Evolutionary conservation across 2,113 vertebrate species (phyloP).

Genomic region (Zosterops japonicus): DNA sequence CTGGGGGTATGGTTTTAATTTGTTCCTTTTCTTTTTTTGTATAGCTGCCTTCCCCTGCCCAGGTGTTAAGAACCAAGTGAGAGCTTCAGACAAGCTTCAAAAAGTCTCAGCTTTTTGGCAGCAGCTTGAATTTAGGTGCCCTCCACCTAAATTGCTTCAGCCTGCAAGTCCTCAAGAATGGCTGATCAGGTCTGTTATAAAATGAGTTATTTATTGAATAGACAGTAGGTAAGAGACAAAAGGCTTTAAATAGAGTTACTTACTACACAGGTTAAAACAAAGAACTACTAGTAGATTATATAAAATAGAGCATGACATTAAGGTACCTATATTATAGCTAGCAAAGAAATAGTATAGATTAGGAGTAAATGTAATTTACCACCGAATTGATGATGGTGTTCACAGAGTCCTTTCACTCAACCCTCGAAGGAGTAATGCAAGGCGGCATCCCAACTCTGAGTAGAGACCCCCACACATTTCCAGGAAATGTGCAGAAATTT

Average conservation of each 20-base stretch:
- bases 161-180: fast-evolving
- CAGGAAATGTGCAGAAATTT: too few species aligned
- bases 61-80: too few species aligned
- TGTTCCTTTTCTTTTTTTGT: too few species aligned
- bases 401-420: neutral
- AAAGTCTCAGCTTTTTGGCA: neutral
- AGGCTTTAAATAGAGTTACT: neutral
- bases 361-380: neutral
- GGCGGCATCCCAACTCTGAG: too few species aligned
- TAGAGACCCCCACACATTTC: too few species aligned
- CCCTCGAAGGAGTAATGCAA: fast-evolving
- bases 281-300: neutral
- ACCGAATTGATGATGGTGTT: fast-evolving
- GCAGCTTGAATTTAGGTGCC: neutral
- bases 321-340: neutral
- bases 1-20: too few species aligned
- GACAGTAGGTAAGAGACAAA: neutral
- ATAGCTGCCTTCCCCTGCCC: too few species aligned
- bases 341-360: neutral
- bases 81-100: too few species aligned
- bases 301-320: neutral
- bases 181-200: neutral
- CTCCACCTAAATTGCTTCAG: fast-evolving
- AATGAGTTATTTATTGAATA: neutral
- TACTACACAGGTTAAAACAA: neutral